phyloP scores from a whole-genome alignment of 2,113 vertebrate genomes.

The Poeciliopsis prolifica region DNA sequence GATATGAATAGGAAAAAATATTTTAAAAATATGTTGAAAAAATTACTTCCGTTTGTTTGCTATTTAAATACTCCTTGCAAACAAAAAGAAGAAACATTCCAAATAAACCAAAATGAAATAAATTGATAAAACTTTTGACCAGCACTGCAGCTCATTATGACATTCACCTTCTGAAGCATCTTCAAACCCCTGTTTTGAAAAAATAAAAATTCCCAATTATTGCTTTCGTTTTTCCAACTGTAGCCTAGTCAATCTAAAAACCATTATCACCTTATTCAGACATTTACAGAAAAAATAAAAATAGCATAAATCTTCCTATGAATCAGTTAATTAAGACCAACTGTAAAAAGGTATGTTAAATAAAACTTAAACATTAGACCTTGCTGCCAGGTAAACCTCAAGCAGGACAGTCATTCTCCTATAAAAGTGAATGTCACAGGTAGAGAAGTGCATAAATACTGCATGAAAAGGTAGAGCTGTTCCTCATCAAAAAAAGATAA shows the following conservation, averaged over 20 bases:
- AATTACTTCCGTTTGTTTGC: too few relatives aligned
- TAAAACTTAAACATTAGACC: slow-evolving; percentile 1
- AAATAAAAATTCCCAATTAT: slow-evolving; percentile 21
- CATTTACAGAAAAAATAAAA: slow-evolving; percentile 1
- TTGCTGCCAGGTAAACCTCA: slow-evolving; percentile 12
- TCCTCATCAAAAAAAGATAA: slow-evolving; percentile 32
- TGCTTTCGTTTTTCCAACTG: slow-evolving; percentile 15
- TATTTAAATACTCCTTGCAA: too few relatives aligned
- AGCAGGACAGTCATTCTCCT: slow-evolving; percentile 7
- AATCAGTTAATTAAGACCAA: slow-evolving; percentile 8
- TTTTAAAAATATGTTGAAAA: neutral
- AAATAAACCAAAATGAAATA: neutral
- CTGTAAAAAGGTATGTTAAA: neutral
- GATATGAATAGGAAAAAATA: neutral
- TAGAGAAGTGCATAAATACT: slow-evolving; percentile 60
- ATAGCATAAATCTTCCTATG: slow-evolving; percentile 16
- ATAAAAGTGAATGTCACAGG: slow-evolving; percentile 27
- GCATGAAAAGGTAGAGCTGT: slow-evolving; percentile 36
- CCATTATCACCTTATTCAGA: slow-evolving; percentile 13
- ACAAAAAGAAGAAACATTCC: too few relatives aligned
- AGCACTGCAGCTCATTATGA: neutral
- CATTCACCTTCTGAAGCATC: neutral
- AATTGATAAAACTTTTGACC: neutral
- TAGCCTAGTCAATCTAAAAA: neutral
- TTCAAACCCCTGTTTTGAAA: neutral